Conservation (phyloP, 2,113 vertebrate species). For the Microtus montanus region DNA sequence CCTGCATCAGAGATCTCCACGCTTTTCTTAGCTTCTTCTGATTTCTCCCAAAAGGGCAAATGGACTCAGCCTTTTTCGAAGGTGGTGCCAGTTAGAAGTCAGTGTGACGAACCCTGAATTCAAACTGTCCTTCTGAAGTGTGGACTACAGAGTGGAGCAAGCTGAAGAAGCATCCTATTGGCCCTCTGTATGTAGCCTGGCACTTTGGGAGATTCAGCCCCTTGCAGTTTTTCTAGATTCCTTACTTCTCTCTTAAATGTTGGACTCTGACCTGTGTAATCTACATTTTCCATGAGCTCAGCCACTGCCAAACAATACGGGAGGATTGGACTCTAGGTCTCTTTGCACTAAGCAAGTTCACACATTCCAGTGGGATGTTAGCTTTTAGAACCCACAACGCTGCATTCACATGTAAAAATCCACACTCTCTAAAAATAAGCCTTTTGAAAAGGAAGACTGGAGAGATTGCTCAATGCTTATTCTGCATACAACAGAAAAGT, state of each 20-base stretch:
- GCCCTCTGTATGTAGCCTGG: background rate
- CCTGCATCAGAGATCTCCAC: background rate
- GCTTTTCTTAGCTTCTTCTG: background rate
- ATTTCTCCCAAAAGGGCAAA: background rate
- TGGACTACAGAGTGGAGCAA: background rate
- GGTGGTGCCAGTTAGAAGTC: background rate
- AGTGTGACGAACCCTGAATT: background rate
- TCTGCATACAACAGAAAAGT: background rate
- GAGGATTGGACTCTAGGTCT: background rate
- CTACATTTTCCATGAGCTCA: background rate
- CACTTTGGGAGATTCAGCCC: background rate
- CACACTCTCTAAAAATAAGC: no score
- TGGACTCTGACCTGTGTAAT: background rate
- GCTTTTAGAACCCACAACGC: slow-evolving; percentile 23
- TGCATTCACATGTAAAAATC: background rate
- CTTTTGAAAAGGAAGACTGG: background rate
- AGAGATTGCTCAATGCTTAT: background rate
- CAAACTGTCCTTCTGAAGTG: background rate
- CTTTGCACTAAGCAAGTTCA: background rate
- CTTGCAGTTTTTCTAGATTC: background rate
- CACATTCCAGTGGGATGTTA: background rate
- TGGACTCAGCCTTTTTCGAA: background rate
- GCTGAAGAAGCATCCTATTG: background rate
- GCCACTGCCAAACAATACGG: background rate
- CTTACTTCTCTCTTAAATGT: background rate